Conservation (phyloP, 1,140 invertebrate genomes). For the Heliothis subflexa region DNA sequence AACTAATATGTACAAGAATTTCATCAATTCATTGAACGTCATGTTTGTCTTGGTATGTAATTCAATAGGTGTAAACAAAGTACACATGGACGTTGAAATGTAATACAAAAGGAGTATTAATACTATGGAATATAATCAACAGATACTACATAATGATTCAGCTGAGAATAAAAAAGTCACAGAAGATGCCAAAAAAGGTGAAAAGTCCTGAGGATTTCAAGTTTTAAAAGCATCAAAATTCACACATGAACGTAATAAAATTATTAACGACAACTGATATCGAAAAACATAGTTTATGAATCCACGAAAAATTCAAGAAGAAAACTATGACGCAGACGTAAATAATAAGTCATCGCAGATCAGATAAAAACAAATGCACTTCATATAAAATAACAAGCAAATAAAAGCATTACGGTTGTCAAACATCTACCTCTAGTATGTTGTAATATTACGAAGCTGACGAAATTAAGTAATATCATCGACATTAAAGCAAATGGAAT, state of each 20-base stretch:
- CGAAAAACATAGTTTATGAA: no score
- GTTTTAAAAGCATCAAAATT: no score
- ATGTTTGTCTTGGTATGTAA: neutral
- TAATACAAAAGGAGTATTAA: neutral
- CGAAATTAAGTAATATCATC: constrained; percentile 23
- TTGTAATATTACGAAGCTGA: neutral
- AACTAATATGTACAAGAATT: neutral
- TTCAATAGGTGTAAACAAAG: neutral
- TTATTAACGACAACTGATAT: no score
- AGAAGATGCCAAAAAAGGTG: neutral
- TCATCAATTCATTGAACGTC: neutral
- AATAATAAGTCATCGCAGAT: neutral
- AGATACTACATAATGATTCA: neutral
- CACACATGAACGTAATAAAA: no score
- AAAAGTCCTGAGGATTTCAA: no score
- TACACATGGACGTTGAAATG: neutral
- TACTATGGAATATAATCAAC: neutral
- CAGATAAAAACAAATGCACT: neutral
- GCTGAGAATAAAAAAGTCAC: neutral
- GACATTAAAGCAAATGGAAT: neutral
- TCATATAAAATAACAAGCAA: neutral
- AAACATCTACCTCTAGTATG: neutral
- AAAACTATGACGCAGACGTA: no score
- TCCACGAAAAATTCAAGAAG: no score
- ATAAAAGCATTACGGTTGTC: neutral